Percentiles rank a stretch among this genome's conserved stretches.
These are phyloP conservation scores for Lasaia peninsularis DNA, from an alignment of 1,140 invertebrate species.

Conservation along the genomic window DNA sequence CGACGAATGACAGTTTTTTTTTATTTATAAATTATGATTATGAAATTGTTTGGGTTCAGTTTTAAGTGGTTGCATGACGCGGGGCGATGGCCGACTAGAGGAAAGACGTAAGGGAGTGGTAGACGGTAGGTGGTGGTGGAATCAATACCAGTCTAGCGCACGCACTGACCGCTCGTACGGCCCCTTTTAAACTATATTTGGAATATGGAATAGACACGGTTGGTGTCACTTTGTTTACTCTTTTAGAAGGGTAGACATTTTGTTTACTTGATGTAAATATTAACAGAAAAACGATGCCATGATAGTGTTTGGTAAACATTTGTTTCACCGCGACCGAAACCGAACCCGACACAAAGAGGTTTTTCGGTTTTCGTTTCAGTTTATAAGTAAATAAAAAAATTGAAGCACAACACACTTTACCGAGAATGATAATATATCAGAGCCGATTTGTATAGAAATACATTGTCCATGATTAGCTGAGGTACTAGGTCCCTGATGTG, in stretches of 20 bases:
- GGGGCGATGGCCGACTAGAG: slow-evolving; percentile 63
- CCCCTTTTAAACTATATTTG: slow-evolving; percentile 51
- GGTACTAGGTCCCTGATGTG: no score
- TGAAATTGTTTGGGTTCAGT: slow-evolving; percentile 26
- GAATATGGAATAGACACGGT: slow-evolving; percentile 32
- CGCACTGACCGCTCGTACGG: slow-evolving; percentile 61
- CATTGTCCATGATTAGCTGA: no score
- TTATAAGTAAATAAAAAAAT: no score
- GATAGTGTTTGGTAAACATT: no score
- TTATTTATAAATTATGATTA: slow-evolving; percentile 21
- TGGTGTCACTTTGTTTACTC: not conserved
- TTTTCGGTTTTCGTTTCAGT: no score
- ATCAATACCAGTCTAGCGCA: slow-evolving; percentile 70
- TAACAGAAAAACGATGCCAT: not conserved
- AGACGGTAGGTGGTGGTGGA: slow-evolving; percentile 56
- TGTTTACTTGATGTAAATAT: not conserved
- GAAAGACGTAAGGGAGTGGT: slow-evolving; percentile 59
- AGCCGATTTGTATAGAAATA: no score
- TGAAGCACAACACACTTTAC: no score
- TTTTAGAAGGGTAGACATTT: not conserved
- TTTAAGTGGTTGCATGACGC: slow-evolving; percentile 49
- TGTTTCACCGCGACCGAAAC: no score
- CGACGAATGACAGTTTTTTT: slow-evolving; percentile 33
- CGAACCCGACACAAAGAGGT: no score
- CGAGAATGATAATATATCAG: no score